Percentiles rank a stretch among this genome's conserved stretches.
phyloP scores from a whole-genome alignment of 2,797 vertebrate genomes.

The Chrysocyon brachyurus region DNA sequence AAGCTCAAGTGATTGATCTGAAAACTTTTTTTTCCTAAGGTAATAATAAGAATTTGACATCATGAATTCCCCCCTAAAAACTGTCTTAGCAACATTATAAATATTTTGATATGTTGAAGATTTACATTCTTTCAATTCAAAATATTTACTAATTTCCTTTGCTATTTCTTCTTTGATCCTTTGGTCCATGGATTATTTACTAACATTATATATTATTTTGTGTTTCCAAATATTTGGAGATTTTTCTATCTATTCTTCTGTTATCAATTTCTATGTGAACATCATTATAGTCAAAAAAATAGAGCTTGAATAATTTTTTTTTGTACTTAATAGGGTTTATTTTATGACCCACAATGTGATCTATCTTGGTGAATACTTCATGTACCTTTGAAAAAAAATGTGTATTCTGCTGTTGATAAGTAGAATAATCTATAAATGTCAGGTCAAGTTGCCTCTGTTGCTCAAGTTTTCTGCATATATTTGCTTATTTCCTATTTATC shows the following conservation, averaged over 20 bases:
- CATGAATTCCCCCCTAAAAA: not conserved
- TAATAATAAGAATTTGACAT: not conserved
- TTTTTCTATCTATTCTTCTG: not conserved
- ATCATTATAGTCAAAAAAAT: not conserved
- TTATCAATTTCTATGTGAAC: not conserved
- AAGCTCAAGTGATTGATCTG: not conserved
- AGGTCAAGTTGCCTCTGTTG: not conserved
- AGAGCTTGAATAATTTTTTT: not conserved
- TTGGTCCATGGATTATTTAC: not conserved
- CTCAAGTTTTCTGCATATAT: not conserved
- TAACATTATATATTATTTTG: not conserved
- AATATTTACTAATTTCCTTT: slow-evolving; percentile 2
- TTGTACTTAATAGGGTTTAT: not conserved
- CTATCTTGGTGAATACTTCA: not conserved
- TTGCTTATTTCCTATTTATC: not conserved
- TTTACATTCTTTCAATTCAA: not conserved
- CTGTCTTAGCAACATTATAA: not conserved
- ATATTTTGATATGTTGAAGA: not conserved
- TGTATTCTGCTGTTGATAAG: not conserved
- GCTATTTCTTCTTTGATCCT: not conserved
- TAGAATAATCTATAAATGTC: not conserved
- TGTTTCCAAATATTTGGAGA: slow-evolving; percentile 6
- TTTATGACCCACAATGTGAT: not conserved
- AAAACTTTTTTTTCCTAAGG: not conserved
- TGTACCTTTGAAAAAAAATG: not conserved